Percentiles rank a stretch among this genome's conserved stretches.
phyloP scores from a whole-genome alignment of 2,888 invertebrate genomes.

The Ecdyonurus torrentis region DNA sequence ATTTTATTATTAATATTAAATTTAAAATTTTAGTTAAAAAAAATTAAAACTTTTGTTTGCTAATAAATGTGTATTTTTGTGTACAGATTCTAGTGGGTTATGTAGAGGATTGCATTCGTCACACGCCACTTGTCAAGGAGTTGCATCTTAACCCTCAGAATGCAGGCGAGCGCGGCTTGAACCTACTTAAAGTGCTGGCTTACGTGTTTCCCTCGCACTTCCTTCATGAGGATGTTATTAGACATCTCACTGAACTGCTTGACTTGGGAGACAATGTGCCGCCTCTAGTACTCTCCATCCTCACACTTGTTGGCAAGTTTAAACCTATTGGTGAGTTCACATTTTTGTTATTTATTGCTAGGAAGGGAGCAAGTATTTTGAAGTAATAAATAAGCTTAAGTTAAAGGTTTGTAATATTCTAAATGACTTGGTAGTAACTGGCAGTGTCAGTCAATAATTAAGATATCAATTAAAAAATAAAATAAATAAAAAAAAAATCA shows the following conservation, averaged over 20 bases:
- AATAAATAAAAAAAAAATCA: background rate
- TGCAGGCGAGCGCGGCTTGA: constrained; percentile 78
- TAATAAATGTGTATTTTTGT: constrained; percentile 7
- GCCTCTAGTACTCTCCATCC: constrained; percentile 63
- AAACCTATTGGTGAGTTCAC: constrained; percentile 52
- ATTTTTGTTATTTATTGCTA: background rate
- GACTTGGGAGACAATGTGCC: constrained; percentile 70
- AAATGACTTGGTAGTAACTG: too few relatives aligned
- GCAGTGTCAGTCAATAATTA: too few relatives aligned
- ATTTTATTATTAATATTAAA: background rate
- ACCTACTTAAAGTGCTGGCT: constrained; percentile 69
- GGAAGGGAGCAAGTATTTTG: background rate
- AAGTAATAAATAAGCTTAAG: background rate
- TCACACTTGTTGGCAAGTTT: constrained; percentile 77
- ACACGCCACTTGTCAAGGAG: constrained; percentile 49
- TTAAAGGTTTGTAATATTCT: background rate
- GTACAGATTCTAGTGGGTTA: constrained; percentile 34
- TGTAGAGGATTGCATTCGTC: constrained; percentile 56
- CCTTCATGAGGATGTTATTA: constrained; percentile 66
- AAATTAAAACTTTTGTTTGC: background rate
- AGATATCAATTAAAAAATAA: background rate
- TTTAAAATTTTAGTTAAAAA: background rate
- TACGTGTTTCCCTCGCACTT: constrained; percentile 89
- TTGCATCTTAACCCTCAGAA: constrained; percentile 64
- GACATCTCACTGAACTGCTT: constrained; percentile 56